Base-by-base conservation (phyloP, 2,113 vertebrate species). In the Henicopernis longicauda region DNA sequence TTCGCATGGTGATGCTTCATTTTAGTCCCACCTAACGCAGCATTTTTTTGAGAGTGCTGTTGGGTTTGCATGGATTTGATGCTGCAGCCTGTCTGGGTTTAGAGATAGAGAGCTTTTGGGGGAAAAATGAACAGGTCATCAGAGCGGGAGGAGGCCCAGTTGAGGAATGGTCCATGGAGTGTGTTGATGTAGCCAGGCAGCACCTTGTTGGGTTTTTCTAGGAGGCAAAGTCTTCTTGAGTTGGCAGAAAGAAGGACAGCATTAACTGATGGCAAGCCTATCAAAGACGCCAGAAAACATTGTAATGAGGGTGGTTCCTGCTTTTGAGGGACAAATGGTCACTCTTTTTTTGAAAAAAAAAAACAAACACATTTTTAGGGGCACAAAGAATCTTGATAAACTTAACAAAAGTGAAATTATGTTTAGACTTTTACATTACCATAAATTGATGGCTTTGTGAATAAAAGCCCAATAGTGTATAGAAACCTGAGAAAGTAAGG, bases 151-250 rank as follows among this genome's bases (percentile, higher is more conserved):
- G 13, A 49, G 25, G 10, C 38, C 9, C 25, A 8, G 14, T 10
- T 45, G 34, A 77, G 58, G 57, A 71, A 22, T 14, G 29, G 40
- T 47, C 58, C 36, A 6, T 52, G 42, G 69, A 42, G 7, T 20
- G 7, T 4, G 1, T 23, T 42, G 27, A 20, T 36, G 50, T 32
- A n/a, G 13, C 10, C 0, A 0, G 9, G 62, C 16, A 77, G 8
- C 20, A 54, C 13, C 13, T 67, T n/a, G 2, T 10, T 62, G 32
- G 7, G 5, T 83, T 70, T 27, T 78, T 79, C 57, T 31, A 25
- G 55, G 15, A 69, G 11, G 31, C n/a, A 59, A 49, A 89, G 14
- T 54, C 66, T 74, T 3, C 36, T 58, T 3, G 2, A 45, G 25
- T 16, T 57, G 49, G 32, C 23, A 65, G 50, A 58, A 59, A 45